Evolutionary conservation across 2,113 vertebrate species (phyloP).

Genomic region (Peromyscus californicus): DNA sequence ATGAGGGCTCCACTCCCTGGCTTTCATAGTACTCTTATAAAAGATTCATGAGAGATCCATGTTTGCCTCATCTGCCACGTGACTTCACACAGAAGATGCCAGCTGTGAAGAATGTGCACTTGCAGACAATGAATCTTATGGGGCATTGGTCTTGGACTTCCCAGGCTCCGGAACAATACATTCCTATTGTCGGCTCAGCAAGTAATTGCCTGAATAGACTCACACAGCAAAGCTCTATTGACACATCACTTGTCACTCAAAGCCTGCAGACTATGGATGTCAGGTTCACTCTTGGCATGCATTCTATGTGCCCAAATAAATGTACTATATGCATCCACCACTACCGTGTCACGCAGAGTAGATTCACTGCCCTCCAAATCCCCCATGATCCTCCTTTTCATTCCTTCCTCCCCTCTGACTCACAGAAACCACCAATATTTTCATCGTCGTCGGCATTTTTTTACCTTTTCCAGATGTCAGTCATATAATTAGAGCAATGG

Average conservation of each 20-base stretch:
- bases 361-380: neutral
- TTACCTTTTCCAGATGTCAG: neutral
- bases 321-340: neutral
- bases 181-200: neutral
- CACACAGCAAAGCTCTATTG: neutral
- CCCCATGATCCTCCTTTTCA: neutral
- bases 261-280: neutral
- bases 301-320: neutral
- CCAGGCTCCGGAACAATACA: neutral
- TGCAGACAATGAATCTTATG: neutral
- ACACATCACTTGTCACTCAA: neutral
- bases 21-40: neutral
- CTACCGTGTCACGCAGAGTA: neutral
- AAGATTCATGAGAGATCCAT: neutral
- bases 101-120: neutral
- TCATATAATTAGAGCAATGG: neutral
- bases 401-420: neutral
- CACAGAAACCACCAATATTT: neutral
- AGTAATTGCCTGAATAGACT: neutral
- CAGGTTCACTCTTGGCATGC: neutral
- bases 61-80: neutral
- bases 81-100: neutral
- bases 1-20: neutral
- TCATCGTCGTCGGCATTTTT: neutral
- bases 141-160: neutral